phyloP scores from a whole-genome alignment of 1,140 invertebrate species.

The Cheumatopsyche charites region DNA sequence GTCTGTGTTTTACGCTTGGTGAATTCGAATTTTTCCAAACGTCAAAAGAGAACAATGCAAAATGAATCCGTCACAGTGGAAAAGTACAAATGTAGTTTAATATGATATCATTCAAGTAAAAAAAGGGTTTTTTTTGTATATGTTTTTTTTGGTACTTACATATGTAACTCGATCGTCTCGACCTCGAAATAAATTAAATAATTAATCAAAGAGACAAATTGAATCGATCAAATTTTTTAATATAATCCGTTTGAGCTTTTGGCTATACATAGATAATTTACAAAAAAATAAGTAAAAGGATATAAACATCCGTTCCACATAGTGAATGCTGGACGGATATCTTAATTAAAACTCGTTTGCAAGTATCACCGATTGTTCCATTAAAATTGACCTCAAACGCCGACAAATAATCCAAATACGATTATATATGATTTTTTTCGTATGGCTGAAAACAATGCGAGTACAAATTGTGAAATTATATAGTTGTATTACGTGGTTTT shows the following conservation, averaged over 20 bases:
- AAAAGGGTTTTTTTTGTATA: too few species aligned
- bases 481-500: too few species aligned
- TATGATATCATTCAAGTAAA: too few species aligned
- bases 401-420: neutral
- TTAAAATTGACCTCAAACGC: slow-evolving; percentile 6
- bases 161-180: neutral
- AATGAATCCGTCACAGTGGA: too few species aligned
- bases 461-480: too few species aligned
- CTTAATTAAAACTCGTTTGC: slow-evolving; percentile 19
- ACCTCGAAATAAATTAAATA: neutral
- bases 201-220: neutral
- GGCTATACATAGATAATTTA: neutral
- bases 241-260: neutral
- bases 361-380: slow-evolving; percentile 11
- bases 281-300: neutral
- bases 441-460: too few species aligned
- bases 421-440: too few species aligned
- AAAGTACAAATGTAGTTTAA: too few species aligned
- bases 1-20: too few species aligned
- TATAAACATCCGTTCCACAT: slow-evolving; percentile 24
- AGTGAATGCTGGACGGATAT: slow-evolving; percentile 12
- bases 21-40: too few species aligned
- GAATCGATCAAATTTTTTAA: slow-evolving; percentile 5
- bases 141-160: too few species aligned
- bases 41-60: too few species aligned